These are phyloP conservation scores for Sebastes aleutianus DNA, from an alignment of 2,797 vertebrate genomes.

Conservation along the genomic window DNA sequence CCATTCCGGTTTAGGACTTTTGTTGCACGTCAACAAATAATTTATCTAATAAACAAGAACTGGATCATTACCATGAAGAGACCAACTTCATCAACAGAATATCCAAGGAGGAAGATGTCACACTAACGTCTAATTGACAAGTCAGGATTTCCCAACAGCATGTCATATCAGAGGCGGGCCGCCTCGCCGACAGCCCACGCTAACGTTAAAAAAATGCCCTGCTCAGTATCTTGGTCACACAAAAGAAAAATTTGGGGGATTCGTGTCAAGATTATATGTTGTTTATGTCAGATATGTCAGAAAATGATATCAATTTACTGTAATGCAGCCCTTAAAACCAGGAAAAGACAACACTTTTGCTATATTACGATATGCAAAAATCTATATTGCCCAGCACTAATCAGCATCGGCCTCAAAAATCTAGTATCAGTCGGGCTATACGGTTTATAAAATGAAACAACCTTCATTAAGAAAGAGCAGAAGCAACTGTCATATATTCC, in stretches of 20 bases:
- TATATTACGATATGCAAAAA: too few species aligned
- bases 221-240: too few species aligned
- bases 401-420: too few species aligned
- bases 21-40: background rate
- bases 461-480: background rate
- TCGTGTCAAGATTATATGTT: too few species aligned
- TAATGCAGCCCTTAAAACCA: too few species aligned
- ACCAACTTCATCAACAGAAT: background rate
- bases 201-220: background rate
- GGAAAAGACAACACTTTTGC: too few species aligned
- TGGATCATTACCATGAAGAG: background rate
- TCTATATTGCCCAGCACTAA: too few species aligned
- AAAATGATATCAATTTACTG: too few species aligned
- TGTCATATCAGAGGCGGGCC: too few species aligned
- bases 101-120: background rate
- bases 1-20: background rate
- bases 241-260: fast-evolving
- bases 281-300: too few species aligned
- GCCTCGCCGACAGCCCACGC: background rate
- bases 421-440: background rate
- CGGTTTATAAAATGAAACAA: background rate
- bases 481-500: background rate
- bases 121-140: background rate
- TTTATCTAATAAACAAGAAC: background rate
- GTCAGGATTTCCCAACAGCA: background rate